Evolutionary conservation across 2,113 vertebrate species (phyloP).

Genomic region (Cisticola juncidis): DNA sequence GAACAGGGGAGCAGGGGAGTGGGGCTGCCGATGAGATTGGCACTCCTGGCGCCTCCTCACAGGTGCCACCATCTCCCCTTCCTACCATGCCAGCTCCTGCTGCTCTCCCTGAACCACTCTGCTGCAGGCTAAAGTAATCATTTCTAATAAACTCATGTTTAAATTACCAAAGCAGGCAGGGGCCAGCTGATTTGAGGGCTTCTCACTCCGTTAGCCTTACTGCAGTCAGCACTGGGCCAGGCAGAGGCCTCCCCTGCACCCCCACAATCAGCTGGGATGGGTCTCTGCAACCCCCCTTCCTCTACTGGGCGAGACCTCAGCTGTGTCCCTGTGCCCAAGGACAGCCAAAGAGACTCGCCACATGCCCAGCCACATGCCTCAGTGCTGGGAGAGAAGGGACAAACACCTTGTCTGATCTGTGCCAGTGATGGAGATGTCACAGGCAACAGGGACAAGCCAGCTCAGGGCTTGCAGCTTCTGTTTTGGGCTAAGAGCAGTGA

Average conservation of each 20-base stretch:
- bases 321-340: background rate
- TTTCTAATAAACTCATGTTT: background rate
- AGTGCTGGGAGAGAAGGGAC: background rate
- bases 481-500: background rate
- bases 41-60: background rate
- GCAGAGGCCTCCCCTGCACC: background rate
- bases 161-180: background rate
- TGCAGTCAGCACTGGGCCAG: background rate
- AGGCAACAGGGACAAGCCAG: background rate
- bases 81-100: background rate
- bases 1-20: too few species aligned
- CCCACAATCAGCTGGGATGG: accelerated
- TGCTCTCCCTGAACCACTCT: background rate
- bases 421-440: background rate
- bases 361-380: accelerated
- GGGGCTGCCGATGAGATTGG: accelerated
- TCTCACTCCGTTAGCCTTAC: background rate
- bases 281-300: background rate
- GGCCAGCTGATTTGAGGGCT: background rate
- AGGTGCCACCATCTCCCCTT: background rate
- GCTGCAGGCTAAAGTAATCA: background rate
- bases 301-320: background rate
- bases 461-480: background rate
- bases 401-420: background rate
- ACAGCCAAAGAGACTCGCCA: background rate